These are phyloP conservation scores for Platynereis dumerilii DNA, from an alignment of 2,888 invertebrate genomes.

Conservation along the genomic window DNA sequence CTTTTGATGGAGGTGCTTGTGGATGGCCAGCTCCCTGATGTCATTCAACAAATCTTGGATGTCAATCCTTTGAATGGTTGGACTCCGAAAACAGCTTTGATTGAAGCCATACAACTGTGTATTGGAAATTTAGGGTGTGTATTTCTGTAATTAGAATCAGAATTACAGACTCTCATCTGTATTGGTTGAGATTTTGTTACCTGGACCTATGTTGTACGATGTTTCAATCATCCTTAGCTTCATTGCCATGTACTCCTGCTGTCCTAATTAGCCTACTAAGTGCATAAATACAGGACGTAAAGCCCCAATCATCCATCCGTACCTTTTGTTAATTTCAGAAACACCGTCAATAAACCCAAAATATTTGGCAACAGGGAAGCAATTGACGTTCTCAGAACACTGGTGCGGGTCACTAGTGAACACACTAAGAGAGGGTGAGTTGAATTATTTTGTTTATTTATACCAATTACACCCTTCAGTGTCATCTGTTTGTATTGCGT, in stretches of 20 bases:
- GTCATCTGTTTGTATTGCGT: too few species aligned
- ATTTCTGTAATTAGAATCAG: background rate
- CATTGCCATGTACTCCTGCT: too few species aligned
- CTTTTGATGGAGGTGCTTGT: slow-evolving; percentile 46
- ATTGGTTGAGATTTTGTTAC: too few species aligned
- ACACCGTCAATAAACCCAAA: too few species aligned
- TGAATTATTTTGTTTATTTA: background rate
- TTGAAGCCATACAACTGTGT: slow-evolving; percentile 43
- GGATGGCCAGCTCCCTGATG: slow-evolving; percentile 47
- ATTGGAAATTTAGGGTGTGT: slow-evolving; percentile 42
- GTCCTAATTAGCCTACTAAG: too few species aligned
- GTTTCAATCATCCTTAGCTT: too few species aligned
- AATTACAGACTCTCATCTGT: too few species aligned
- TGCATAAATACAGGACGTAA: too few species aligned
- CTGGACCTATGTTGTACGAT: too few species aligned
- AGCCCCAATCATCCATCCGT: too few species aligned
- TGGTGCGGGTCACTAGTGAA: slow-evolving; percentile 4
- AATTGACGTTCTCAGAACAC: background rate
- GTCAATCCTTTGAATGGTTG: slow-evolving; percentile 34
- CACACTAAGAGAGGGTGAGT: slow-evolving; percentile 10
- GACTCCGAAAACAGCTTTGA: slow-evolving; percentile 41
- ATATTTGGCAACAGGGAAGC: background rate
- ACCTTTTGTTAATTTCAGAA: too few species aligned
- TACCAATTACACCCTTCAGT: too few species aligned
- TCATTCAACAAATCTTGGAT: slow-evolving; percentile 42